Percentiles rank a stretch among this genome's conserved stretches.
Evolutionary conservation across 2,888 invertebrate genomes (phyloP).

Genomic region (Norana najaformis): DNA sequence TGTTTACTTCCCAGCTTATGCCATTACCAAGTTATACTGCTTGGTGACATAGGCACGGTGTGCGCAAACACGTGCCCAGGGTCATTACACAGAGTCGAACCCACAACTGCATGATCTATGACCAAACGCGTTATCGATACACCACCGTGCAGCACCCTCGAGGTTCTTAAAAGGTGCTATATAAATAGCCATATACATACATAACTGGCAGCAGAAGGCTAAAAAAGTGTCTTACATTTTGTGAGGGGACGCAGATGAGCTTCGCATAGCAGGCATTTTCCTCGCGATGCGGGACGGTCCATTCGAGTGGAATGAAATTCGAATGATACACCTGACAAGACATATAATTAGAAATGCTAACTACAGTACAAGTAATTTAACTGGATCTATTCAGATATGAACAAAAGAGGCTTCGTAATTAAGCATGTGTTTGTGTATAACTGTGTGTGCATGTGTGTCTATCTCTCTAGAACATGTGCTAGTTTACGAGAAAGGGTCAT

Average conservation of each 20-base stretch:
- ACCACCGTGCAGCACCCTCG: too few relatives aligned
- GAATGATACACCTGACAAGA: slow-evolving; percentile 79
- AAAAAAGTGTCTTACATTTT: slow-evolving; percentile 54
- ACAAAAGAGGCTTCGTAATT: neutral
- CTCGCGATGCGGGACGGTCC: slow-evolving; percentile 85
- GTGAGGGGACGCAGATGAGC: slow-evolving; percentile 67
- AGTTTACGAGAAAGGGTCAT: too few relatives aligned
- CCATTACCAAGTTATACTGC: too few relatives aligned
- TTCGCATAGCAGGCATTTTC: slow-evolving; percentile 89
- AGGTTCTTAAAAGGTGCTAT: too few relatives aligned
- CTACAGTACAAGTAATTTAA: neutral
- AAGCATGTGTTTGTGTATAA: neutral
- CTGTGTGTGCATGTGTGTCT: neutral
- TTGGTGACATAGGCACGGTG: too few relatives aligned
- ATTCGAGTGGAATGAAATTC: slow-evolving; percentile 92
- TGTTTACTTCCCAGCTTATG: too few relatives aligned
- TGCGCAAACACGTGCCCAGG: too few relatives aligned
- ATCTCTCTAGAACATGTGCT: neutral
- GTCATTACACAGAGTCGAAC: too few relatives aligned
- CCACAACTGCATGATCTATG: too few relatives aligned
- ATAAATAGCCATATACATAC: too few relatives aligned
- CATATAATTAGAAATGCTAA: neutral
- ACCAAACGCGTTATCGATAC: too few relatives aligned
- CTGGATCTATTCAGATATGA: neutral
- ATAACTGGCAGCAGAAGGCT: neutral